A percentile compares a stretch with the other conserved stretches of the same genome.
phyloP scores from a whole-genome alignment of 2,797 vertebrate genomes.

The Peromyscus melanophrys region DNA sequence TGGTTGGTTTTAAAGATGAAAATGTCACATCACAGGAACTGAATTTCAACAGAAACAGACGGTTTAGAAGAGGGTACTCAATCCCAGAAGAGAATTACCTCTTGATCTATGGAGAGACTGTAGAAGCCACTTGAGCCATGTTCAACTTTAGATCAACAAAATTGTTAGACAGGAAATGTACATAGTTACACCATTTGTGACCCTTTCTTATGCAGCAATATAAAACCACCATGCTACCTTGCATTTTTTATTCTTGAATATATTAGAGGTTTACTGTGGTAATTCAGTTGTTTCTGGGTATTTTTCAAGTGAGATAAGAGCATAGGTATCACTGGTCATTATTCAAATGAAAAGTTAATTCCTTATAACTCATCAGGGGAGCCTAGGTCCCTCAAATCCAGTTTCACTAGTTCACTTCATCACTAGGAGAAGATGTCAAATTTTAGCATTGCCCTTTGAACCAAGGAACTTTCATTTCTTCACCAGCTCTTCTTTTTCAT shows the following conservation, averaged over 20 bases:
- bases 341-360: slow-evolving; percentile 19
- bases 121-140: neutral
- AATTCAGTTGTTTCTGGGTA: neutral
- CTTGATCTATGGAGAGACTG: neutral
- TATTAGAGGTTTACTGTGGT: neutral
- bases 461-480: neutral
- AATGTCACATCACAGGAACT: neutral
- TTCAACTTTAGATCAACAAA: neutral
- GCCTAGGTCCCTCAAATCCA: neutral
- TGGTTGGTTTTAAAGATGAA: neutral
- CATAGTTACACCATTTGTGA: neutral
- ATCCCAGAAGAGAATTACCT: neutral
- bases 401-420: too few relatives aligned
- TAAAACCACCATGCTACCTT: neutral
- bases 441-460: neutral
- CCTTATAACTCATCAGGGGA: neutral
- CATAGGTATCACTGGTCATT: neutral
- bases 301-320: neutral
- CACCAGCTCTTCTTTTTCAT: neutral
- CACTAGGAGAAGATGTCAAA: neutral
- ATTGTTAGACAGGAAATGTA: neutral
- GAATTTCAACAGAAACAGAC: neutral
- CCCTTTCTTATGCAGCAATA: neutral
- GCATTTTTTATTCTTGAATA: neutral
- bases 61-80: neutral